Base-by-base conservation (phyloP, 2,888 invertebrate species). In the Muscina levida region DNA sequence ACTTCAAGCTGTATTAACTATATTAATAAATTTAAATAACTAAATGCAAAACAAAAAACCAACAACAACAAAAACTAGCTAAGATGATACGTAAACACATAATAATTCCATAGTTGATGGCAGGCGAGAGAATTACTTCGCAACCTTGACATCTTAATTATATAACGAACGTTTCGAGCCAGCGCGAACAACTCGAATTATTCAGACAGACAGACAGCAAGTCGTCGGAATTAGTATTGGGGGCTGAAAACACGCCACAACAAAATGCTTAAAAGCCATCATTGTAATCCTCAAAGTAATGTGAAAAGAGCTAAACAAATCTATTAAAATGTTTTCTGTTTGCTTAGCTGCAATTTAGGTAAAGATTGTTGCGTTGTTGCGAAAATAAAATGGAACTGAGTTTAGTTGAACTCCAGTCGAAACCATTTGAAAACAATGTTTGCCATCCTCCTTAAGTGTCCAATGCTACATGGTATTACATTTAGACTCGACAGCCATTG, bases 141-240 rank as follows among this genome's bases (percentile, higher is more conserved):
- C 62, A 77, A 72, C 81, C 81, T 77, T 81, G 81, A 72, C 81
- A 77, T 68, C 74, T 77, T 77, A 81, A 81, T 81, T 77, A 53
- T 68, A 74, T 48, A 71, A 53, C 51, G 77, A 72, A 53, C 51
- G 77, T 67, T 77, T 42, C 57, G 48, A 67, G 44, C 66, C 77
- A 24, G 39, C 62, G 56, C 72, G 48, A 65, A 17, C 46, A 3
- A 31, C 31, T 31, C 31, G 8, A 31, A 5, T 31, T 31, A 31
- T 8, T 2, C 24, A 53, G 13, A 44, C 56, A 22, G 57, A 48
- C 46, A 17, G n/a, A 53, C 53, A 13, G 19, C 31, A 8, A 8
- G 8, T 31, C 31, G 31, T 5, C 31, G 8, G n/a, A n/a, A n/a
- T n/a, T n/a, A 31, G 31, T 31, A 31, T 8, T 31, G 8, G 31